These are phyloP conservation scores for Himalopsyche kuldschensis DNA, from an alignment of 2,888 invertebrate species.

Conservation along the genomic window DNA sequence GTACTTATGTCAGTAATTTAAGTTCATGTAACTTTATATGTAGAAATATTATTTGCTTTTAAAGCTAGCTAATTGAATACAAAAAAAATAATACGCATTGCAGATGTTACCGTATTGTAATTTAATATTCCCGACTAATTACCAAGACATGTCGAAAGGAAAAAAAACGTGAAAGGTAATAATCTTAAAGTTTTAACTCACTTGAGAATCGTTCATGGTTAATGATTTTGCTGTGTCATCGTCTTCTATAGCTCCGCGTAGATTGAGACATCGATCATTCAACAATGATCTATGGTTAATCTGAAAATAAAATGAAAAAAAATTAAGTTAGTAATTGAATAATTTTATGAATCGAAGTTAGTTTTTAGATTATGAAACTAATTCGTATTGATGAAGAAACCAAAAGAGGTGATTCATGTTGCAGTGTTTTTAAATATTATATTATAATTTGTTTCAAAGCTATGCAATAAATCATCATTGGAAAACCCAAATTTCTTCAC, in stretches of 20 bases:
- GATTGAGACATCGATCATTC: background rate
- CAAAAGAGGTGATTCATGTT: no score
- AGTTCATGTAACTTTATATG: no score
- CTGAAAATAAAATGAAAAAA: background rate
- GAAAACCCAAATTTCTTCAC: no score
- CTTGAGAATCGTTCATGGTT: background rate
- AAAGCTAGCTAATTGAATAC: background rate
- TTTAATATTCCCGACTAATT: background rate
- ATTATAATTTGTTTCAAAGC: no score
- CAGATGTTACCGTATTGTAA: background rate
- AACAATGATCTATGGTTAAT: background rate
- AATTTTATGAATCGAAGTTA: background rate
- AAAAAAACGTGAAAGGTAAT: background rate
- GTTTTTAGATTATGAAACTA: no score
- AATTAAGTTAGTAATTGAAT: background rate
- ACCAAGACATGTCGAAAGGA: background rate
- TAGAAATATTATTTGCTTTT: no score
- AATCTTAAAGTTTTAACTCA: background rate
- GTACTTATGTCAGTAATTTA: no score
- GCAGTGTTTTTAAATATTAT: no score
- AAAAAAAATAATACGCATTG: background rate
- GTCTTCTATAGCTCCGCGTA: background rate
- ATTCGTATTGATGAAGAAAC: no score
- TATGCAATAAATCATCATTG: no score
- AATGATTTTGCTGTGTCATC: background rate